Evolutionary conservation across 1,140 invertebrate species (phyloP).

Genomic region (Penaeus indicus): DNA sequence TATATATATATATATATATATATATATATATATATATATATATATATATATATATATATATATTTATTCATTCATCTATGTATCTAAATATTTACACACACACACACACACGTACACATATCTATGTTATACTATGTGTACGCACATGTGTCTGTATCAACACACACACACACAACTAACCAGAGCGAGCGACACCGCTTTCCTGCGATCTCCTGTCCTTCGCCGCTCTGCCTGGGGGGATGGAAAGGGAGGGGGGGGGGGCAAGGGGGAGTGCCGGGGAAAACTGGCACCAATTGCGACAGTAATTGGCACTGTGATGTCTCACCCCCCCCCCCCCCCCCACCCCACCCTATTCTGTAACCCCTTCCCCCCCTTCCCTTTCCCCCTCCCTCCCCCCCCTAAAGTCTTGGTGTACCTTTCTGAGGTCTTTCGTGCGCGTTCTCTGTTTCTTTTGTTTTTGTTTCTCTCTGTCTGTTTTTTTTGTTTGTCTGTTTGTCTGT

Average conservation of each 20-base stretch:
- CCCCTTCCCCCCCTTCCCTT: not conserved
- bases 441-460: no score
- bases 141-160: not conserved
- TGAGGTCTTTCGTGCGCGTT: no score
- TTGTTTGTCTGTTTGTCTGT: no score
- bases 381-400: not conserved
- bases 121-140: not conserved
- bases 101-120: no score
- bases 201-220: not conserved
- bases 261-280: no score
- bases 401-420: not conserved
- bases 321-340: not conserved
- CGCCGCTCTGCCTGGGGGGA: not conserved
- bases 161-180: no score
- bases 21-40: not conserved
- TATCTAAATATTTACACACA: no score
- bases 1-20: conserved; percentile 5
- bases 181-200: not conserved
- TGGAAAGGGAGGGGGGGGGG: conserved; percentile 1
- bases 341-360: not conserved
- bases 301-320: not conserved
- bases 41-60: conserved; percentile 20
- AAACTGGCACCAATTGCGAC: not conserved
- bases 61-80: no score
- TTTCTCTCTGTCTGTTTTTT: not conserved